Evolutionary conservation across 2,797 vertebrate genomes (phyloP).

Genomic region (Limnodromus scolopaceus): DNA sequence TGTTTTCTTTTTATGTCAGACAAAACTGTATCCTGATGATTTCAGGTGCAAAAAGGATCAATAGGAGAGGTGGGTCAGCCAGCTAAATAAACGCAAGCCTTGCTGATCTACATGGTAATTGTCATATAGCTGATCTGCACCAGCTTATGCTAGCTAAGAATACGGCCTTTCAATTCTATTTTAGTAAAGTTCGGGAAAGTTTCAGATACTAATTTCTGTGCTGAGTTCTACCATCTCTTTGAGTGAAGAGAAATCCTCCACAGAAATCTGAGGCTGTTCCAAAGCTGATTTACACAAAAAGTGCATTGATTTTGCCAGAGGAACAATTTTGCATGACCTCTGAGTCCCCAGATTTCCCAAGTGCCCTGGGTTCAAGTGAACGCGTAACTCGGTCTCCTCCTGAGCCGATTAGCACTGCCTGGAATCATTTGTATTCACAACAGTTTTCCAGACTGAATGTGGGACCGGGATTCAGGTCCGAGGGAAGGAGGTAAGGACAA

Average conservation of each 20-base stretch:
- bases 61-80: conserved; percentile 60
- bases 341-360: background rate
- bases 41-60: conserved; percentile 43
- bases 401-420: conserved; percentile 2
- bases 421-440: conserved; percentile 49
- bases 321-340: background rate
- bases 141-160: background rate
- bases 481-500: conserved; percentile 40
- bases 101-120: conserved; percentile 26
- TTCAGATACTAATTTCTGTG: conserved; percentile 13
- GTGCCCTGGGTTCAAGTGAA: background rate
- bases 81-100: conserved; percentile 34
- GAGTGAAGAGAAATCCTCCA: background rate
- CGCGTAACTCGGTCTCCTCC: background rate
- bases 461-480: conserved; percentile 45
- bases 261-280: background rate
- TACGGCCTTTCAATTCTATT: conserved; percentile 30
- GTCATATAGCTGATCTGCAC: background rate
- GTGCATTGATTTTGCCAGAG: background rate
- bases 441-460: conserved; percentile 24
- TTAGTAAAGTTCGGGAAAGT: conserved; percentile 37
- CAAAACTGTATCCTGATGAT: background rate
- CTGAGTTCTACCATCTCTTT: background rate
- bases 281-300: conserved; percentile 49
- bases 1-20: background rate